Conservation (phyloP, 2,113 vertebrate species). For the Theristicus caerulescens region DNA sequence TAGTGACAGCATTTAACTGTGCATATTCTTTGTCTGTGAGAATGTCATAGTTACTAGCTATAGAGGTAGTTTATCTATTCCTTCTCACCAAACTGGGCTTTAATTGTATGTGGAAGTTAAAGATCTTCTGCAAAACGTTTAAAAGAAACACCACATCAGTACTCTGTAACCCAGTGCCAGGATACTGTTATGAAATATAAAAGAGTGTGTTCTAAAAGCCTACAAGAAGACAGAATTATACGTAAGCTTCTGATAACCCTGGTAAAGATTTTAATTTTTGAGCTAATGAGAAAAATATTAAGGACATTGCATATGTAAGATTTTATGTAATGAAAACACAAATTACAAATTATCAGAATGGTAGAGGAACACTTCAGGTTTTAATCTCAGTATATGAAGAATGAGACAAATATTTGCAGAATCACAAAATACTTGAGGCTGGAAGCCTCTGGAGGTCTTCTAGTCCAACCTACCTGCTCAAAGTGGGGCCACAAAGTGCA, state of each 20-base stretch:
- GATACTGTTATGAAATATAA: neutral
- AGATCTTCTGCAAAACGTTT: neutral
- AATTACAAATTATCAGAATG: neutral
- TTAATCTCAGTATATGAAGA: neutral
- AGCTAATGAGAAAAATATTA: neutral
- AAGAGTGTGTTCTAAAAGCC: neutral
- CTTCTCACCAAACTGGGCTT: neutral
- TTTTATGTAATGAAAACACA: neutral
- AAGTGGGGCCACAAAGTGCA: neutral
- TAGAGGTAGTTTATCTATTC: neutral
- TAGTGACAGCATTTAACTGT: neutral
- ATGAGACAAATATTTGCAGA: neutral
- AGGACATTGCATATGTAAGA: neutral
- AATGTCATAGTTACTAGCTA: neutral
- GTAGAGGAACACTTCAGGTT: neutral
- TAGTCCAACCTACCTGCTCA: neutral
- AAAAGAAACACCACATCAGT: neutral
- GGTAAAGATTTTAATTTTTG: neutral
- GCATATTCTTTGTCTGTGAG: neutral
- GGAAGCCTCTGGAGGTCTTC: neutral
- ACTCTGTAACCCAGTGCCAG: neutral
- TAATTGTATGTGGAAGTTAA: neutral
- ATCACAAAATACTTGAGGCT: neutral
- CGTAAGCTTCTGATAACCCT: neutral
- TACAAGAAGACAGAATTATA: neutral